Base-by-base conservation (phyloP, 2,797 vertebrate species). In the Coregonus sp. region DNA sequence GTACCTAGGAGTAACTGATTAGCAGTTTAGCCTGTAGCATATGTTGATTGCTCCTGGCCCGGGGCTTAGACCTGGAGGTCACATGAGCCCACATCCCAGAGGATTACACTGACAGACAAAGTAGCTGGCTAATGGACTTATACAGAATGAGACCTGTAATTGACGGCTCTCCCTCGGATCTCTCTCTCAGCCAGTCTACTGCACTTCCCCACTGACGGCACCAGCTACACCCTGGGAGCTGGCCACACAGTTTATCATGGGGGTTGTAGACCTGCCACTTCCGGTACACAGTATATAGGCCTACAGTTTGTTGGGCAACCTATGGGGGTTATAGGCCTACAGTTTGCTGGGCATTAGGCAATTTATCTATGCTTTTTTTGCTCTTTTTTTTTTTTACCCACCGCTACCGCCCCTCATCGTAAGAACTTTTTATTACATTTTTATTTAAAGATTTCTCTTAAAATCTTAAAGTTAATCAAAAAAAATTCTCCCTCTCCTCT, bases 51-150 rank as follows among this genome's bases (percentile, higher is more conserved):
- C 59, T 9, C 40, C 40, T 20, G n/a, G 37, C n/a, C 20, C 3
- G 18, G 35, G 54, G 72, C 72, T 56, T 73, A 61, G 31, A 54
- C 5, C 18, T 20, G 52, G 15, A 59, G 31, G 59, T 11, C 63
- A 63, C 33, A 51, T 20, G n/a, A 73, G 47, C 47, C 15, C 14
- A 33, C 59, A 50, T 14, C 50, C 16, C 74, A 69, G 51, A 29
- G 16, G 51, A 74, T 77, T 79, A 81, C 16, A 1, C 66, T 47
- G 71, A 50, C 75, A 75, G 78, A 59, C 18, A 56, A 73, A 68
- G 66, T 67, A 73, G 65, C 20, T 18, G 72, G 63, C 80, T 78
- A 75, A 78, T 65, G 74, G n/a, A 73, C 47, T 78, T 78, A 52
- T 52, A 73, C 63, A 65, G 52, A 51, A 74, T 66, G 25, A 82